phyloP scores from a whole-genome alignment of 92 coral and sea anemone genomes.

The Porites evermanni region DNA sequence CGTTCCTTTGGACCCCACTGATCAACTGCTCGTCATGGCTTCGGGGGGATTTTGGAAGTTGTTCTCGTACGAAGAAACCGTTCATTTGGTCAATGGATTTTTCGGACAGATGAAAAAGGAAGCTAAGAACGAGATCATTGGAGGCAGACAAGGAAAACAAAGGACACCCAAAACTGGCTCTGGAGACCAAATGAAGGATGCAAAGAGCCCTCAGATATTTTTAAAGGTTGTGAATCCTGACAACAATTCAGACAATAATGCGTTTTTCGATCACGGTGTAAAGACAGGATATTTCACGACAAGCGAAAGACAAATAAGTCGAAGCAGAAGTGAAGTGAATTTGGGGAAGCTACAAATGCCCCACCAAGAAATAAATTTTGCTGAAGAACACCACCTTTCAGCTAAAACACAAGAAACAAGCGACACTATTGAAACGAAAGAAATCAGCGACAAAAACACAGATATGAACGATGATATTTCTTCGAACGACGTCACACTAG shows the following conservation, averaged over 20 bases:
- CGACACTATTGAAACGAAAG: not conserved
- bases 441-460: not conserved
- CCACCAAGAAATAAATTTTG: not conserved
- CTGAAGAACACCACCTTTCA: not conserved
- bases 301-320: conserved; percentile 2
- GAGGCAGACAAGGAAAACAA: not conserved
- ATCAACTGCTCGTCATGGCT: conserved; percentile 86
- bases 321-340: conserved; percentile 30
- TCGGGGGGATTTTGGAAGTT: conserved; percentile 95
- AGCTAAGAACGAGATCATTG: conserved; percentile 36
- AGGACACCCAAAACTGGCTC: not conserved
- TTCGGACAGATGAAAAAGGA: conserved; percentile 76
- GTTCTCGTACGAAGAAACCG: conserved; percentile 83
- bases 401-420: not conserved
- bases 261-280: not conserved
- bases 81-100: conserved; percentile 82
- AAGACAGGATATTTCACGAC: conserved; percentile 4
- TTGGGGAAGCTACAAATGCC: not conserved
- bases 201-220: not conserved
- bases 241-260: not conserved
- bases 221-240: not conserved
- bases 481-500: not conserved
- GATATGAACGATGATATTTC: not conserved
- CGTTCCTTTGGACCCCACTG: conserved; percentile 59
- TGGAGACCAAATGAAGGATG: not conserved